Evolutionary conservation across 2,888 invertebrate species (phyloP), one percentile per base, ranked within the genome.

Genomic region (Meganola albula): DNA sequence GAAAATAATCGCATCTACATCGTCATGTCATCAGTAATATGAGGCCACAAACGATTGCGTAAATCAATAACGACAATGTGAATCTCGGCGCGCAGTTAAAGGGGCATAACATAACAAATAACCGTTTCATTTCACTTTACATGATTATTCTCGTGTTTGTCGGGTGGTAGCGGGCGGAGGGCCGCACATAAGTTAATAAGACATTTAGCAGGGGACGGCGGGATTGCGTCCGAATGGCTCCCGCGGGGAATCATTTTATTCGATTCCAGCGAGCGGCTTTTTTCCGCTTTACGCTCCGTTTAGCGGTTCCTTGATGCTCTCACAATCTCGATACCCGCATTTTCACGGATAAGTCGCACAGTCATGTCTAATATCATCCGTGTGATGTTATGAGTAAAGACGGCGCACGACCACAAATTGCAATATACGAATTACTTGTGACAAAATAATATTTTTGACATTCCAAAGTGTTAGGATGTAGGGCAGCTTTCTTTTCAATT

Each of bases 221-320:
- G 84, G 83, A 84, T 84, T 89, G 88, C 87, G 88, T 88, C 87
- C 88, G 89, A 90, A 90, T 90, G 89, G 88, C 88, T 87, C 90
- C 88, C 90, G 75, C 63, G 90, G 90, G 90, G 90, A 90, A 90
- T 90, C 89, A 90, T 90, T 90, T 89, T 89, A 90, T 90, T 89
- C 88, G 90, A 90, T 90, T 89, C 88, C 85, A 86, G 87, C 84
- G 75, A 72, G 74, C 76, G 75, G 74, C 72, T 77, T 84, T 84
- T 82, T 84, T 83, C 75, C 74, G 75, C 74, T 79, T 78, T 74
- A 74, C 77, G 82, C 84, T 82, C 82, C 75, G 82, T 80, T 85
- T 79, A 79, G 79, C 79, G 77, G 78, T 74, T 69, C 67, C 49
- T 62, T 60, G 55, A 58, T 57, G 60, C 61, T 64, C 59, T 71